These are phyloP conservation scores for Furnarius figulus DNA, from an alignment of 2,113 vertebrate genomes.

Conservation along the genomic window DNA sequence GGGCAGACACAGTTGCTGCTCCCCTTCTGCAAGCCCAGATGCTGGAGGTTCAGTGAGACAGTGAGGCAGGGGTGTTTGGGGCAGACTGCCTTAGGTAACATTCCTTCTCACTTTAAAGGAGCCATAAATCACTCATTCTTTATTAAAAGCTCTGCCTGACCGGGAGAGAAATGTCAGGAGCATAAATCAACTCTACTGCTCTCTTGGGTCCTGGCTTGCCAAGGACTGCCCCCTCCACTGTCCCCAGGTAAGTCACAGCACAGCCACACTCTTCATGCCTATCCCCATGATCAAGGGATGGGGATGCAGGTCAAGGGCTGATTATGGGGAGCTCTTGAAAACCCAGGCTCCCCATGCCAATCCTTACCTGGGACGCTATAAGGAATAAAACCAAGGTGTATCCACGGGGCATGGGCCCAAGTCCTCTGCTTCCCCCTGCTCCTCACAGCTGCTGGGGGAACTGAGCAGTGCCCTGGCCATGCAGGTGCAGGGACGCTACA, in stretches of 20 bases:
- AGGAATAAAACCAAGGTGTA: neutral
- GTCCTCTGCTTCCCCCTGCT: neutral
- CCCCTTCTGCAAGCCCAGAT: neutral
- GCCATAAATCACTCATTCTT: constrained; percentile 65
- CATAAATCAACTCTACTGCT: constrained; percentile 41
- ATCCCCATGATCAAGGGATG: fast-evolving
- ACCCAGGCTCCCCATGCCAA: neutral
- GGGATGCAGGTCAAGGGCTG: neutral
- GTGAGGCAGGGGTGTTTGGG: neutral
- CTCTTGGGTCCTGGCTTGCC: neutral
- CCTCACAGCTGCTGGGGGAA: too few species aligned
- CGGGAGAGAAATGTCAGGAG: constrained; percentile 37
- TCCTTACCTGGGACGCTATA: fast-evolving
- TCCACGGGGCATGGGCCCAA: neutral
- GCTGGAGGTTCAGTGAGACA: constrained; percentile 19
- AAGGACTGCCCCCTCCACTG: neutral
- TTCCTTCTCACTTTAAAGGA: constrained; percentile 66
- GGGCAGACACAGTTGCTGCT: neutral
- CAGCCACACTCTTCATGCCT: fast-evolving
- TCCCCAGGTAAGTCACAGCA: neutral
- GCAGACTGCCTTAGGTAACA: constrained; percentile 61
- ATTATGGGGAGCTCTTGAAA: neutral
- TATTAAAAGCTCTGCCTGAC: constrained; percentile 63
- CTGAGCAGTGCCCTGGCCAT: neutral
- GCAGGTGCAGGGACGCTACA: neutral